Percentiles rank a stretch among this genome's conserved stretches.
phyloP scores from a whole-genome alignment of 2,888 invertebrate genomes.

The Drosophila meridionalis region DNA sequence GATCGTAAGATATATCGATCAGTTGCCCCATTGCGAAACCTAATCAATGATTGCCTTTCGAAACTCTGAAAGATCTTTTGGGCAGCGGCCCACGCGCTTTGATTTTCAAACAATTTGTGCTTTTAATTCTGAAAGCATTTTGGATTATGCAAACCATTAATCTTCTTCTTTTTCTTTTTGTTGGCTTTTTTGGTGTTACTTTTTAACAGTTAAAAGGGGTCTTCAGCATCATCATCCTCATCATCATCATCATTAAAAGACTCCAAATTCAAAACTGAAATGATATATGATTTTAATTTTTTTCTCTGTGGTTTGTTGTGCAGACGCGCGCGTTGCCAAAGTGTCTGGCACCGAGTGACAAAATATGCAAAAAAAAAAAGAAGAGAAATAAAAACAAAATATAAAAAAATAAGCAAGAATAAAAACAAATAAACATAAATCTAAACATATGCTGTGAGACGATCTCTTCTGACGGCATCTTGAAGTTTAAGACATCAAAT shows the following conservation, averaged over 20 bases:
- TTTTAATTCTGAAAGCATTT: constrained; percentile 63
- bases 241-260: constrained; percentile 12
- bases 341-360: constrained; percentile 65
- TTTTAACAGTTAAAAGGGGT: constrained; percentile 59
- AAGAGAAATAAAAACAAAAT: constrained; percentile 22
- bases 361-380: constrained; percentile 48
- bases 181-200: constrained; percentile 24
- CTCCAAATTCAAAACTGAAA: constrained; percentile 11
- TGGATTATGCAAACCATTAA: constrained; percentile 56
- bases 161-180: constrained; percentile 48
- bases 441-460: constrained; percentile 12
- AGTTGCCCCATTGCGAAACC: constrained; percentile 22
- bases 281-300: constrained; percentile 42
- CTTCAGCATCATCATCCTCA: constrained; percentile 41
- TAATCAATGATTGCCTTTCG: constrained; percentile 38
- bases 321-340: constrained; percentile 53
- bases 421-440: constrained; percentile 17
- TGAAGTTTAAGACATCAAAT: constrained; percentile 24
- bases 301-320: constrained; percentile 6
- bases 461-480: constrained; percentile 34
- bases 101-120: constrained; percentile 28
- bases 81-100: constrained; percentile 28
- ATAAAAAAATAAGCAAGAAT: constrained; percentile 21
- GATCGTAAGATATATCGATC: constrained; percentile 7
- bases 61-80: constrained; percentile 10